Base-by-base conservation (phyloP, 2,113 vertebrate species). In the Neodon shergylaensis region DNA sequence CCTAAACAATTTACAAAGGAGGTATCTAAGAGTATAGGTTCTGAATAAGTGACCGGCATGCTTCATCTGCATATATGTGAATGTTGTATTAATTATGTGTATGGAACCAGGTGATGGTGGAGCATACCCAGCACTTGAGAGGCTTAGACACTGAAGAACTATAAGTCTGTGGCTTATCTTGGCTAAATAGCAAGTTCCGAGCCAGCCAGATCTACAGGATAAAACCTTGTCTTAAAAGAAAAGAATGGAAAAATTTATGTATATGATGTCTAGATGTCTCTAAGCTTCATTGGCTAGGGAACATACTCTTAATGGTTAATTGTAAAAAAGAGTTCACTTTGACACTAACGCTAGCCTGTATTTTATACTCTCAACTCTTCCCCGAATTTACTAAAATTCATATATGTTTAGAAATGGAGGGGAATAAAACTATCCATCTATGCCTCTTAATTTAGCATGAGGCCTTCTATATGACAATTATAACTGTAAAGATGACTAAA, bases 331-430 rank as follows among this genome's bases (percentile, higher is more conserved):
- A 44, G 47, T 94, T n/a, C 21, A 13, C 58, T 91, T 11, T 44
- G 44, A 91, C 31, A 16, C 39, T 88, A 70, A 58, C 1, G 12
- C 36, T 94, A 65, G 22, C 54, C 91, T 79, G 1, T n/a, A 54
- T 61, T 95, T 93, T 73, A 73, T 81, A n/a, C 73, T 90, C 81
- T 90, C 33, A 47, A 36, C 16, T 39, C n/a, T 31, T 85, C 47
- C 82, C 33, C 47, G 0, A 79, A 58, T 76, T 61, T 58, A 13
- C 92, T 81, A 96, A 33, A 95, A 90, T 92, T 94, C 91, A 92
- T 83, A 63, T 47, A 36, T 70, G 36, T 90, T 90, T 85, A 47
- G 66, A 84, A 94, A 36, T 70, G 31, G 47, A 28, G 22, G 4
- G 8, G 16, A 11, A 54, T 65, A 74, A 63, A 73, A 21, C n/a